Conservation (phyloP, 2,888 invertebrate species). For the Athripsodes cinereus region DNA sequence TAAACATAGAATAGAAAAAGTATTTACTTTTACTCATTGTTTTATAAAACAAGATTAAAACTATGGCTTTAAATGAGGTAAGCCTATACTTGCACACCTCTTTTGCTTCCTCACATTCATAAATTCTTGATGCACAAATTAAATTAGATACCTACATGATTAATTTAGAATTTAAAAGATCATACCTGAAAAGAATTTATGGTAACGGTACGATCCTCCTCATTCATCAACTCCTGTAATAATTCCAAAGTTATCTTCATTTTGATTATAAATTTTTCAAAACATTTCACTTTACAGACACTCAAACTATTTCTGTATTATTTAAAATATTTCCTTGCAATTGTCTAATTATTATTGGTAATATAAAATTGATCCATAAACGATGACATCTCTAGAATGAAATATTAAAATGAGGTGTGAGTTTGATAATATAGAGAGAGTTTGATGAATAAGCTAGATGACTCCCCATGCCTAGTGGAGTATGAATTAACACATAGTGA, state of each 20-base stretch:
- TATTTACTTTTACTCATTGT: too few relatives aligned
- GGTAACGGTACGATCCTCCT: slow-evolving; percentile 50
- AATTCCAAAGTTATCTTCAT: slow-evolving; percentile 46
- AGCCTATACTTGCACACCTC: too few relatives aligned
- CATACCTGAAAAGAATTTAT: slow-evolving; percentile 51
- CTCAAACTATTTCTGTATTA: not conserved
- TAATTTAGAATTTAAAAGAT: not conserved
- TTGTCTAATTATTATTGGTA: too few relatives aligned
- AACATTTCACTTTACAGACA: not conserved
- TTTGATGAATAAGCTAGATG: not conserved
- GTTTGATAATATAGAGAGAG: not conserved
- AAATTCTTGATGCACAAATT: too few relatives aligned
- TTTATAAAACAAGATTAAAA: too few relatives aligned
- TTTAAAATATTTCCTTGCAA: too few relatives aligned
- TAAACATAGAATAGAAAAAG: too few relatives aligned
- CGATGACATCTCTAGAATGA: not conserved
- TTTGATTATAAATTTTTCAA: slow-evolving; percentile 5
- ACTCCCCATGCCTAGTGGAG: too few relatives aligned
- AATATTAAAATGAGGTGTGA: not conserved
- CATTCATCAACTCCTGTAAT: slow-evolving; percentile 49
- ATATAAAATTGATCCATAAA: not conserved
- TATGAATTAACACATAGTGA: too few relatives aligned
- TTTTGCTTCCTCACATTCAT: too few relatives aligned
- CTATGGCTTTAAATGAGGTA: too few relatives aligned
- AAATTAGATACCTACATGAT: too few relatives aligned